Conservation (phyloP, 2,113 vertebrate genomes). For the Azemiops feae region DNA sequence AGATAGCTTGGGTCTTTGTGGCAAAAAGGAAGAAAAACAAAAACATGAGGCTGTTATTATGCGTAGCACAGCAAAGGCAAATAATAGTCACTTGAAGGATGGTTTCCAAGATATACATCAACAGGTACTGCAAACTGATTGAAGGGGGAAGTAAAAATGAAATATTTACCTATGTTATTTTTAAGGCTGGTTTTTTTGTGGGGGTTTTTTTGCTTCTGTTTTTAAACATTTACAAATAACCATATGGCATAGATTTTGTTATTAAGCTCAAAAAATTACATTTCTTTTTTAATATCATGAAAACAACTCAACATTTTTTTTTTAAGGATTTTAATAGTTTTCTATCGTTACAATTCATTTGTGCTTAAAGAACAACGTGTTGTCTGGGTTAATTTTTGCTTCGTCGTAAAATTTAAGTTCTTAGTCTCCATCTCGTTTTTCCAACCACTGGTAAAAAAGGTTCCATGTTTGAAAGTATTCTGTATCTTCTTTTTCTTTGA, state of each 20-base stretch:
- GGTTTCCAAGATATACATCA: not conserved
- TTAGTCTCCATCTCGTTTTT: too few relatives aligned
- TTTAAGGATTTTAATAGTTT: too few relatives aligned
- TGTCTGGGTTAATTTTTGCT: too few relatives aligned
- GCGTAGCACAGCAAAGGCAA: not conserved
- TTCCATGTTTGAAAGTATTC: too few relatives aligned
- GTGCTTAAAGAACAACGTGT: too few relatives aligned
- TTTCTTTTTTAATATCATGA: not conserved
- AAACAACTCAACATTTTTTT: not conserved
- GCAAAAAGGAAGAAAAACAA: not conserved
- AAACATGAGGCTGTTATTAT: not conserved
- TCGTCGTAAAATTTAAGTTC: too few relatives aligned
- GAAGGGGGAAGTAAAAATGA: not conserved
- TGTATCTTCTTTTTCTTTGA: too few relatives aligned
- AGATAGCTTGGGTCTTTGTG: too few relatives aligned
- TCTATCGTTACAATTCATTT: too few relatives aligned
- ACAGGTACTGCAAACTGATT: not conserved
- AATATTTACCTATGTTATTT: not conserved
- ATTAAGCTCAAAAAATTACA: not conserved
- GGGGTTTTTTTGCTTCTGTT: not conserved
- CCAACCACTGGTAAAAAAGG: too few relatives aligned
- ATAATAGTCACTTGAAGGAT: not conserved
- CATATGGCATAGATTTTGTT: not conserved
- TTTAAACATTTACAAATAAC: not conserved
- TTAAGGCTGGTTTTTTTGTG: not conserved